phyloP scores from a whole-genome alignment of 2,113 vertebrate genomes.

The Mesitornis unicolor region DNA sequence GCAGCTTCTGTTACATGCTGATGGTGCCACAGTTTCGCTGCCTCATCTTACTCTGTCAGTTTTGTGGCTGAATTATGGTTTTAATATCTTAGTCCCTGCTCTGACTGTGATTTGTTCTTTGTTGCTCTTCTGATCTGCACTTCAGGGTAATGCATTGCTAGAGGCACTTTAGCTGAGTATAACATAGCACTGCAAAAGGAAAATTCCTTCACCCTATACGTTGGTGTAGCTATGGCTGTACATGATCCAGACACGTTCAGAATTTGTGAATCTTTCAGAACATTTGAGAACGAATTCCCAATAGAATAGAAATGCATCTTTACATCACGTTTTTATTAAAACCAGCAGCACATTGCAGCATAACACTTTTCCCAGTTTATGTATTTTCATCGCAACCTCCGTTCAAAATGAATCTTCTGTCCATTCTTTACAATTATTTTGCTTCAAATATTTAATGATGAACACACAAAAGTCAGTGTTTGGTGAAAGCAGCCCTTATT shows the following conservation, averaged over 20 bases:
- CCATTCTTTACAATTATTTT: not conserved
- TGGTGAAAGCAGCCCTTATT: not conserved
- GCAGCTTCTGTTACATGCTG: not conserved
- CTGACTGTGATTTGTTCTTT: not conserved
- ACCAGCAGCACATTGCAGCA: not conserved
- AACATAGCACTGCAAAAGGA: not conserved
- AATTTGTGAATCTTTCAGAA: not conserved
- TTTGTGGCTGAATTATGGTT: not conserved
- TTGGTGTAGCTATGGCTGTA: rapidly evolving
- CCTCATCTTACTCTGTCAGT: not conserved
- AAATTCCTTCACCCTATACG: not conserved
- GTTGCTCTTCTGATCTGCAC: not conserved
- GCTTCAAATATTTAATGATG: not conserved
- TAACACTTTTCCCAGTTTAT: not conserved
- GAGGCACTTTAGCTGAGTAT: not conserved
- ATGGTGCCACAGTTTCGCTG: not conserved
- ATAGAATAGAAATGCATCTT: not conserved
- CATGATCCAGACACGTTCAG: not conserved
- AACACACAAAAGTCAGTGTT: not conserved
- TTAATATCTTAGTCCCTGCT: conserved; percentile 1
- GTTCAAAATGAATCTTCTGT: not conserved
- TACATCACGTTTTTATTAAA: not conserved
- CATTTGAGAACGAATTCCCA: not conserved
- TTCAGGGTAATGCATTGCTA: not conserved
- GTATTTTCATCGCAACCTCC: not conserved